A percentile compares a stretch with the other conserved stretches of the same genome.
Evolutionary conservation across 2,797 vertebrate species (phyloP).

Genomic region (Phalloptychus januarius): DNA sequence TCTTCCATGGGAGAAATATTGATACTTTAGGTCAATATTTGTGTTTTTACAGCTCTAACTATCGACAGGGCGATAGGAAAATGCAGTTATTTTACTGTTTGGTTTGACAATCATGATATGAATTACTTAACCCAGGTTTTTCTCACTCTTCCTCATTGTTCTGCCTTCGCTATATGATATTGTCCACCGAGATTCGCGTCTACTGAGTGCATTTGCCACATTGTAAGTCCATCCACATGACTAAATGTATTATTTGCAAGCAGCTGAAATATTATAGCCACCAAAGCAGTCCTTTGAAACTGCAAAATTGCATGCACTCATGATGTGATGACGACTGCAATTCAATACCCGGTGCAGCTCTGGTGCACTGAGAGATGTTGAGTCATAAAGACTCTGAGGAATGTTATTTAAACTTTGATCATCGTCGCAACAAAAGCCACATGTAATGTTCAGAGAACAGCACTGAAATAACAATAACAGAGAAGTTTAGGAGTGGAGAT

Average conservation of each 20-base stretch:
- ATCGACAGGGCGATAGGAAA: not conserved
- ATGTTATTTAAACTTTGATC: not conserved
- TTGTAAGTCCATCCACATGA: not conserved
- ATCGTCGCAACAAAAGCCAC: not conserved
- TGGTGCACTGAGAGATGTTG: not conserved
- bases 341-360: not conserved
- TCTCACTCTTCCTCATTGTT: not conserved
- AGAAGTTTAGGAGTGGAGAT: not conserved
- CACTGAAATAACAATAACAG: not conserved
- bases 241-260: not conserved
- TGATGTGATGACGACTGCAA: not conserved
- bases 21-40: not conserved
- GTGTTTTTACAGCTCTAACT: not conserved
- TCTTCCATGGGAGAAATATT: not conserved
- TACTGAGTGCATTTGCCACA: not conserved
- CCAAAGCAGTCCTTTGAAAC: not conserved
- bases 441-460: not conserved
- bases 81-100: not conserved
- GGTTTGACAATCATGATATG: not conserved
- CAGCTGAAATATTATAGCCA: constrained; percentile 4
- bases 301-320: not conserved
- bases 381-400: not conserved
- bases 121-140: not conserved
- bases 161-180: not conserved
- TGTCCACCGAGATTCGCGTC: not conserved